These are phyloP conservation scores for Herpailurus yagouaroundi DNA, from an alignment of 2,113 vertebrate species.

Conservation along the genomic window DNA sequence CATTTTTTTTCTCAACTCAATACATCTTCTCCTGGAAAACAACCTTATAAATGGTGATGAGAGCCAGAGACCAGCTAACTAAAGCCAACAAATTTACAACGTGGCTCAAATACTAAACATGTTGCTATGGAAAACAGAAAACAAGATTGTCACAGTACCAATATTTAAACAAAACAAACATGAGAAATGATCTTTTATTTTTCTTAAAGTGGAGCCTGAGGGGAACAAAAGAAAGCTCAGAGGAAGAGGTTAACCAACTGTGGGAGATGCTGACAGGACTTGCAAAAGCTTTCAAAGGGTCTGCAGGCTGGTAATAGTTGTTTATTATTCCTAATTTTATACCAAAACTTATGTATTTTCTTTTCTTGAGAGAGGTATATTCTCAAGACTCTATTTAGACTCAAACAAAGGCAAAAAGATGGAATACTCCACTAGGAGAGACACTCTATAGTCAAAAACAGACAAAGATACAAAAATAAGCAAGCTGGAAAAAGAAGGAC, in stretches of 20 bases:
- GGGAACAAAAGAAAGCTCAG: constrained; percentile 7
- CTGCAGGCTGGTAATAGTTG: background rate
- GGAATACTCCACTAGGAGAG: background rate
- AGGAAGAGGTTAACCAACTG: background rate
- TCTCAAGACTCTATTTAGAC: background rate
- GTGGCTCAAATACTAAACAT: constrained; percentile 12
- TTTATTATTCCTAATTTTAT: constrained; percentile 39
- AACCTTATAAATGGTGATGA: background rate
- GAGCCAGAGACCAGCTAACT: background rate
- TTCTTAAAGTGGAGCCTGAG: background rate
- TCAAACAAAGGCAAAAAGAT: background rate
- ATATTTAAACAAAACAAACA: constrained; percentile 22
- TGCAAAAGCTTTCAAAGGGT: background rate
- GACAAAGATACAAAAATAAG: constrained; percentile 39
- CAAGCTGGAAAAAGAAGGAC: background rate
- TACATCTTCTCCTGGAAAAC: constrained; percentile 25
- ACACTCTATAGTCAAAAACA: constrained; percentile 10
- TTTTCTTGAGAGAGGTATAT: background rate
- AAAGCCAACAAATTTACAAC: background rate
- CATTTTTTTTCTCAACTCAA: constrained; percentile 42
- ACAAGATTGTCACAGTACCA: background rate
- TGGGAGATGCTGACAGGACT: background rate
- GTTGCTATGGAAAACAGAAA: constrained; percentile 31
- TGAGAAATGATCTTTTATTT: background rate
- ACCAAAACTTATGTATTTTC: background rate